A percentile compares a stretch with the other conserved stretches of the same genome.
These are phyloP conservation scores for Sapayoa aenigma DNA, from an alignment of 2,113 vertebrate genomes.

Conservation along the genomic window DNA sequence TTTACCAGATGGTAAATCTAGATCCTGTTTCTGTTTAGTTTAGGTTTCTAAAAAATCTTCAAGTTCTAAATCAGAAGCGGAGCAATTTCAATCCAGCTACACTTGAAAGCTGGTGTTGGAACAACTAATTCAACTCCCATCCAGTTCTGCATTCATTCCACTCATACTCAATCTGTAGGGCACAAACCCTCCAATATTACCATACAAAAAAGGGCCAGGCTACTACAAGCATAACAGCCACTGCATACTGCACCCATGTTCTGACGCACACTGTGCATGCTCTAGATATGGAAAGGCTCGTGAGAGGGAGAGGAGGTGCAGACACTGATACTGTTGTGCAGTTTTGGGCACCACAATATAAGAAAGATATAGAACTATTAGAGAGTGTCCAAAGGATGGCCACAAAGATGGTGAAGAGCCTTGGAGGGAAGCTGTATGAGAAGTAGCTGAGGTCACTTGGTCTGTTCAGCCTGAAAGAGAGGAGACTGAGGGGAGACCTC, in stretches of 20 bases:
- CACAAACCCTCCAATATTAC: not conserved
- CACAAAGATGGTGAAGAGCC: too few relatives aligned
- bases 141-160: not conserved
- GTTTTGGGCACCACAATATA: too few relatives aligned
- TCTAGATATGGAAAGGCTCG: not conserved
- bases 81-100: not conserved
- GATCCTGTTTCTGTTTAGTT: not conserved
- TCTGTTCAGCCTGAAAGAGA: too few relatives aligned
- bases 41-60: not conserved
- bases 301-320: not conserved
- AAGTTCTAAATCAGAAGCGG: not conserved
- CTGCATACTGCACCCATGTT: not conserved
- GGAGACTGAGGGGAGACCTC: too few relatives aligned
- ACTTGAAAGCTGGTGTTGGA: not conserved
- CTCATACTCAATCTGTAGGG: not conserved
- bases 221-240: not conserved
- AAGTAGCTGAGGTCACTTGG: too few relatives aligned
- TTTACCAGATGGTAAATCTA: not conserved
- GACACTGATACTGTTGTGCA: too few relatives aligned
- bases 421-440: too few relatives aligned
- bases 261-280: not conserved
- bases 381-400: too few relatives aligned
- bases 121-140: not conserved
- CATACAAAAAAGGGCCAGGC: not conserved
- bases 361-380: too few relatives aligned